Evolutionary conservation across 1,140 invertebrate species (phyloP).

Genomic region (Harlomillsia oculata): DNA sequence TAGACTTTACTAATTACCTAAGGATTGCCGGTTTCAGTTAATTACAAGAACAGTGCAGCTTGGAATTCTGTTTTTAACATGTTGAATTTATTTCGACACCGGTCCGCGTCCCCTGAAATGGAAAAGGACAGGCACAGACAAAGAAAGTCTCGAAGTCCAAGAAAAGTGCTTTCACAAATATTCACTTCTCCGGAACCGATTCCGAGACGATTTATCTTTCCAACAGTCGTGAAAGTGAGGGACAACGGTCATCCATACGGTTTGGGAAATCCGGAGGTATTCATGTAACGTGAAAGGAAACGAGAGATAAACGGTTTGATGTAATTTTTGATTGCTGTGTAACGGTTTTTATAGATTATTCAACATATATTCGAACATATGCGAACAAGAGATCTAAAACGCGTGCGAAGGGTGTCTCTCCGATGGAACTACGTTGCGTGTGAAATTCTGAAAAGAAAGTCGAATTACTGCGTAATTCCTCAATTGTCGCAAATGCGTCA

Average conservation of each 20-base stretch:
- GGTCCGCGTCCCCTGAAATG: too few relatives aligned
- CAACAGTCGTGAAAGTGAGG: too few relatives aligned
- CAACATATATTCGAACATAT: constrained; percentile 1
- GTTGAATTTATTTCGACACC: too few relatives aligned
- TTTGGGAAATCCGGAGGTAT: not conserved
- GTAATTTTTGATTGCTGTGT: not conserved
- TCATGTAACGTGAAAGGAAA: not conserved
- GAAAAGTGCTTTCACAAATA: too few relatives aligned
- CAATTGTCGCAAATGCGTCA: not conserved
- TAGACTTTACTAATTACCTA: too few relatives aligned
- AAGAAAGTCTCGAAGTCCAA: too few relatives aligned
- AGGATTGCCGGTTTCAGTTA: too few relatives aligned
- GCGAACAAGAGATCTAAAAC: not conserved
- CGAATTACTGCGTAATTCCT: not conserved
- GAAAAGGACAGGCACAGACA: too few relatives aligned
- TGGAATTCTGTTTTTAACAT: too few relatives aligned
- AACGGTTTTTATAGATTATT: not conserved
- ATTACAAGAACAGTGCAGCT: too few relatives aligned
- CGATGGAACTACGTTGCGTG: constrained; percentile 2
- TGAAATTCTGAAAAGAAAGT: not conserved
- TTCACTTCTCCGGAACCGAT: too few relatives aligned
- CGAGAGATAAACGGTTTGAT: not conserved
- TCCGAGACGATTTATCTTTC: too few relatives aligned
- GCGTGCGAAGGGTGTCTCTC: not conserved
- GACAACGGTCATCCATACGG: not conserved